phyloP scores from a whole-genome alignment of 2,797 vertebrate genomes.

The Malurus leucopterus region DNA sequence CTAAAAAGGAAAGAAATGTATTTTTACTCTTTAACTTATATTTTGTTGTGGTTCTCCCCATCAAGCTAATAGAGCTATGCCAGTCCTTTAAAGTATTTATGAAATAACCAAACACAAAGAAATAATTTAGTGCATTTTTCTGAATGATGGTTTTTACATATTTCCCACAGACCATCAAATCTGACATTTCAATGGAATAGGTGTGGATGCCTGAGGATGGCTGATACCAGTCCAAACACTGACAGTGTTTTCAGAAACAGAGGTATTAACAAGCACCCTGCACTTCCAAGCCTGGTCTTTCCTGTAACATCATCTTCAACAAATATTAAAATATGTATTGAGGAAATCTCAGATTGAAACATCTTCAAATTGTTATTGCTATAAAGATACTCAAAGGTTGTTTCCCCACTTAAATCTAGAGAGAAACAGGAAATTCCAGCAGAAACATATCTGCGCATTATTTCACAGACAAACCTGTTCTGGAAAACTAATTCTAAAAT shows the following conservation, averaged over 20 bases:
- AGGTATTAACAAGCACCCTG: not conserved
- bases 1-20: conserved; percentile 1
- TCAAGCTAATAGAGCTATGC: not conserved
- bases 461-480: not conserved
- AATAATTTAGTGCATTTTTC: not conserved
- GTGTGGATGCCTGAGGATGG: not conserved
- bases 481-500: not conserved
- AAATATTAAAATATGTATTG: not conserved
- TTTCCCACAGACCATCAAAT: not conserved
- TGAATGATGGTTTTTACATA: not conserved
- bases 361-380: not conserved
- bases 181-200: not conserved
- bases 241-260: not conserved
- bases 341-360: not conserved
- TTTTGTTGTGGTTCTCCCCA: not conserved
- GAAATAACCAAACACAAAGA: not conserved
- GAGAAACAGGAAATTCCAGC: not conserved
- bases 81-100: not conserved
- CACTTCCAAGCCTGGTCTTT: not conserved
- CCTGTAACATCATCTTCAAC: not conserved
- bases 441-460: not conserved
- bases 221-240: not conserved
- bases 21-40: not conserved
- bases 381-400: not conserved
- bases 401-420: not conserved